Conservation (phyloP, 1,140 invertebrate species). For the Rhagoletis zephyria region DNA sequence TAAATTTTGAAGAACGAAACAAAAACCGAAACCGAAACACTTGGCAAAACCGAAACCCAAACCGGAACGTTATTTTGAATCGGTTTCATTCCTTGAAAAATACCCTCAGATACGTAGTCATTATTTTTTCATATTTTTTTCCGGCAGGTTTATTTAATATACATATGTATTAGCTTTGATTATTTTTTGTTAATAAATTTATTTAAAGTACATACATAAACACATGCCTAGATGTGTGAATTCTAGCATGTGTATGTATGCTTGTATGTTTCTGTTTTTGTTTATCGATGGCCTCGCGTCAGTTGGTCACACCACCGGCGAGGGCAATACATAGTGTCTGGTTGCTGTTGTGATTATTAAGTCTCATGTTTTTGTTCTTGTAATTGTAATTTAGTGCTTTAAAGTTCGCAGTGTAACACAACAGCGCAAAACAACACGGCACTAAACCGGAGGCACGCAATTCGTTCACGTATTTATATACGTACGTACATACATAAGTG, state of each 20-base stretch:
- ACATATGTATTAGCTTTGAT: background rate
- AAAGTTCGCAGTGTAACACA: slow-evolving; percentile 1
- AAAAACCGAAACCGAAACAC: too few relatives aligned
- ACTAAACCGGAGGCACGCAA: background rate
- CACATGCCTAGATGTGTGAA: too few relatives aligned
- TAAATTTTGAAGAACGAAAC: too few relatives aligned
- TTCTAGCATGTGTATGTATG: background rate
- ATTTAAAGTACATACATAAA: background rate
- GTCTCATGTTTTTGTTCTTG: background rate
- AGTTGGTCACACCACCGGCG: slow-evolving; percentile 42
- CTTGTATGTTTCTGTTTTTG: background rate
- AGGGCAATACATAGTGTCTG: slow-evolving; percentile 4
- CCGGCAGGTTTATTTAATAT: slow-evolving; percentile 11
- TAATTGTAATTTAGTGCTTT: slow-evolving; percentile 34
- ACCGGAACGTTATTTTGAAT: too few relatives aligned
- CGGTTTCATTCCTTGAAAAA: background rate
- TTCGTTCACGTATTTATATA: background rate
- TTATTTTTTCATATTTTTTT: slow-evolving; percentile 40
- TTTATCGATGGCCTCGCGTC: slow-evolving; percentile 40
- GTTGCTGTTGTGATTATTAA: slow-evolving; percentile 18
- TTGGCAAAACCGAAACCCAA: too few relatives aligned
- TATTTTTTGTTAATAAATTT: background rate
- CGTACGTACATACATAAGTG: background rate
- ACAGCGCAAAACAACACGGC: background rate
- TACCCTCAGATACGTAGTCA: background rate